Conservation (phyloP, 1,140 invertebrate genomes). For the Chelonus insularis region DNA sequence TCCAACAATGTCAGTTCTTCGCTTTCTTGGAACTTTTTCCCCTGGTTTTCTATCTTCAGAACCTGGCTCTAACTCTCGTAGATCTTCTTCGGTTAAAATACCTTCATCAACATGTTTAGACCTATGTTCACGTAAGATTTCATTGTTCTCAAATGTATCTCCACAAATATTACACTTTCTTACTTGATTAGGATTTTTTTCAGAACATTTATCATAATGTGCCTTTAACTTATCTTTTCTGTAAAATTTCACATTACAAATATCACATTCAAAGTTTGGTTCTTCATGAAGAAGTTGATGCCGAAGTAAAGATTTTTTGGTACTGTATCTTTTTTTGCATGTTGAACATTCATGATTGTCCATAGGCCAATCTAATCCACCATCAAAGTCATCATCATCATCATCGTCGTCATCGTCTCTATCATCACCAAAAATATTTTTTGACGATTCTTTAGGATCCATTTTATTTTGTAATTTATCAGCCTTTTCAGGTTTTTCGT, state of each 20-base stretch:
- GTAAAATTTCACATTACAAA: conserved; percentile 58
- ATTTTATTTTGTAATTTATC: conserved; percentile 23
- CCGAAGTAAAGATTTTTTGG: conserved; percentile 54
- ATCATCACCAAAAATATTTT: conserved; percentile 13
- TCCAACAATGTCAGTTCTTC: conserved; percentile 57
- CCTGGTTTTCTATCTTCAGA: conserved; percentile 45
- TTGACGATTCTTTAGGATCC: conserved; percentile 20
- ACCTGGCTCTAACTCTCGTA: conserved; percentile 52
- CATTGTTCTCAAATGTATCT: conserved; percentile 57
- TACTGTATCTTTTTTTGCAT: conserved; percentile 57
- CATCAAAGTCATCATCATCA: conserved; percentile 50
- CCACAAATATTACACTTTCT: conserved; percentile 57
- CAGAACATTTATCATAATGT: conserved; percentile 58
- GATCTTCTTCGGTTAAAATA: conserved; percentile 55
- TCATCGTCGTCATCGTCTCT: conserved; percentile 40
- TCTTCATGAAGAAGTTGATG: conserved; percentile 57
- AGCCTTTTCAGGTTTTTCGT: conserved; percentile 37
- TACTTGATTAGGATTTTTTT: conserved; percentile 58
- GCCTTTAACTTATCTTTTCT: conserved; percentile 57
- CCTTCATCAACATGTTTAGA: conserved; percentile 55
- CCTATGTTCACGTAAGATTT: conserved; percentile 51
- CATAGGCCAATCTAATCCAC: conserved; percentile 55
- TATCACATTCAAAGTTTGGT: conserved; percentile 58
- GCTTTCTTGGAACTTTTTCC: conserved; percentile 48
- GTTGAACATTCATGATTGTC: conserved; percentile 55